phyloP scores from a whole-genome alignment of 23 tunicate genomes.

The Halocynthia roretzi region DNA sequence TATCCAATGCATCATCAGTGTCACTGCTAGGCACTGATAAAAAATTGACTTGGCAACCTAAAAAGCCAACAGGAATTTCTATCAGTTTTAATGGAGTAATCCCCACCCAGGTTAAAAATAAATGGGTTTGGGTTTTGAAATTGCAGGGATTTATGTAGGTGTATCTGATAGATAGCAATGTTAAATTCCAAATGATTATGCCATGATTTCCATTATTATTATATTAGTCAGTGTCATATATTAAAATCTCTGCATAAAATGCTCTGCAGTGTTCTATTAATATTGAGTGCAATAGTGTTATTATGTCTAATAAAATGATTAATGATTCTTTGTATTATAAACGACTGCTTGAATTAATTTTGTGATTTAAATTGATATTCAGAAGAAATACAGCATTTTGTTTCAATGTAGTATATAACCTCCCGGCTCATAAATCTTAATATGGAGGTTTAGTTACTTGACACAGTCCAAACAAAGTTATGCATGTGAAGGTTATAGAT shows the following conservation, averaged over 20 bases:
- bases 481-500: no score
- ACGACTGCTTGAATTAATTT: no score
- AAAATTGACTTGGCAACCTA: slow-evolving; percentile 14
- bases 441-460: no score
- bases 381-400: no score
- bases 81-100: slow-evolving; percentile 16
- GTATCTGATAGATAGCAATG: not conserved
- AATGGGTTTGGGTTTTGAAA: slow-evolving; percentile 40
- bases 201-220: not conserved
- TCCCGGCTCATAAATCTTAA: no score
- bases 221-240: not conserved
- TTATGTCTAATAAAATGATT: no score
- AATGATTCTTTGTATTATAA: no score
- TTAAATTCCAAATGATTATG: not conserved
- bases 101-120: not conserved
- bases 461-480: no score
- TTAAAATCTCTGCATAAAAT: not conserved
- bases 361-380: no score
- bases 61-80: slow-evolving; percentile 32
- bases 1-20: slow-evolving; percentile 12
- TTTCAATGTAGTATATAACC: no score
- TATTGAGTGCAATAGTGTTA: no score
- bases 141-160: slow-evolving; percentile 15
- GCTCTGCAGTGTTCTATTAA: no score
- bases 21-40: slow-evolving; percentile 33